Base-by-base conservation (phyloP, 2,797 vertebrate genomes). In the Cynopterus sphinx region DNA sequence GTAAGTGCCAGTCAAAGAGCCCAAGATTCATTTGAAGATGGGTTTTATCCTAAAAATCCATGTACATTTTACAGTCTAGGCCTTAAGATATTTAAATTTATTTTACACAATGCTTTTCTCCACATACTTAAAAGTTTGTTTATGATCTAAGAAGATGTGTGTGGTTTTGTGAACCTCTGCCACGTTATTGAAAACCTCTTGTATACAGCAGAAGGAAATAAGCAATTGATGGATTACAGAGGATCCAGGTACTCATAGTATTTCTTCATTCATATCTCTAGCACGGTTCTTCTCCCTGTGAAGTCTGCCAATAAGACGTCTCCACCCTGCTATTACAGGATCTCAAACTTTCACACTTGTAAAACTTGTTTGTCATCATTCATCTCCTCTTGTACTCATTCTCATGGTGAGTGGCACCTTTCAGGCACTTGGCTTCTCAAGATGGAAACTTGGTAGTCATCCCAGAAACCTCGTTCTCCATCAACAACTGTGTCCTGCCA, bases 401-500 rank as follows among this genome's bases (percentile, higher is more conserved):
- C 33, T 81, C 22, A 19, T 4, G 53, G 77, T 28, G 77, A 92
- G 81, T 86, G 95, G 10, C 87, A 85, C 92, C 87, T 94, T 96
- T 95, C 71, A 94, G 83, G 87, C 65, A 65, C 87, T 87, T 75
- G 43, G 16, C 68, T 78, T 57, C 61, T 91, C 39, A 16, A 51
- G 19, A 59, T 51, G 83, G 79, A 90, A 87, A 73, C 73, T 84
- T 93, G 92, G 67, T 86, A 70, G 46, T 77, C 55, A 51, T 92
- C 61, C 91, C 93, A 96, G 87, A 63, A 33, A 41, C 78, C 39
- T 77, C 51, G 0, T 82, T 65, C 31, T 79, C 26, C 55, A 31
- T 51, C 83, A 94, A 78, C 75, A 55, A 74, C 75, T 8, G 3
- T 55, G 41, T 71, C 61, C 93, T 85, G 36, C 51, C 90, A 94